Conservation (phyloP, 1,140 invertebrate species). For the Neuroterus valhalla region DNA sequence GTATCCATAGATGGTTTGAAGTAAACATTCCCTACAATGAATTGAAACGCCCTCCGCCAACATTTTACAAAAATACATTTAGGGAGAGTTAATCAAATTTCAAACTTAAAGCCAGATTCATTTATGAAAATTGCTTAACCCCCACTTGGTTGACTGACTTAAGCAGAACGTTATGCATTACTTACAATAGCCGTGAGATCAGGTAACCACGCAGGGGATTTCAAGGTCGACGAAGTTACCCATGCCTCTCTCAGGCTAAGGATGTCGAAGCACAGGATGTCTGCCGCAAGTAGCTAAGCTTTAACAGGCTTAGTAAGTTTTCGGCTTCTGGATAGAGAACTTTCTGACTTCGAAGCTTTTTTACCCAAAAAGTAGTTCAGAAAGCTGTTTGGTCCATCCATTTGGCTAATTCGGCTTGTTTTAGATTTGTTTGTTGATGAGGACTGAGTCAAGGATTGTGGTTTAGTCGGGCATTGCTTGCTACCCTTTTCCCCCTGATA, state of each 20-base stretch:
- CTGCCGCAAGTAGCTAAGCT: too few relatives aligned
- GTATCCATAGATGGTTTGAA: not conserved
- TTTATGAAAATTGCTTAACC: constrained; percentile 6
- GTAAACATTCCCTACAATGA: not conserved
- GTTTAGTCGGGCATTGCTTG: too few relatives aligned
- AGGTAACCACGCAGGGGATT: not conserved
- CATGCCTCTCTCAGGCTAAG: not conserved
- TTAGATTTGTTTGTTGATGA: too few relatives aligned
- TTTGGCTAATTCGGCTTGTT: too few relatives aligned
- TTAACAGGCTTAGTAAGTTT: too few relatives aligned
- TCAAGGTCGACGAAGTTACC: not conserved
- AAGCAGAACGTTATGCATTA: not conserved
- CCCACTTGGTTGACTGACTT: not conserved
- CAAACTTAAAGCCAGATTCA: not conserved
- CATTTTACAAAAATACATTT: not conserved
- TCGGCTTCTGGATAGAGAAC: too few relatives aligned
- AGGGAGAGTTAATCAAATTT: not conserved
- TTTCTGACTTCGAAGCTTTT: too few relatives aligned
- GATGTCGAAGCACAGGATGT: not conserved
- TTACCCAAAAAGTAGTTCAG: too few relatives aligned
- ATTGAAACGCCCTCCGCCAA: not conserved
- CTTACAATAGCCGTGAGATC: not conserved
- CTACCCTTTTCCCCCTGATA: too few relatives aligned
- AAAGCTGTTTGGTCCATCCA: too few relatives aligned
- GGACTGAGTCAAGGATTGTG: too few relatives aligned